Evolutionary conservation across 2,888 invertebrate species (phyloP), one percentile per base, ranked within the genome.

Genomic region (Spodoptera exigua): DNA sequence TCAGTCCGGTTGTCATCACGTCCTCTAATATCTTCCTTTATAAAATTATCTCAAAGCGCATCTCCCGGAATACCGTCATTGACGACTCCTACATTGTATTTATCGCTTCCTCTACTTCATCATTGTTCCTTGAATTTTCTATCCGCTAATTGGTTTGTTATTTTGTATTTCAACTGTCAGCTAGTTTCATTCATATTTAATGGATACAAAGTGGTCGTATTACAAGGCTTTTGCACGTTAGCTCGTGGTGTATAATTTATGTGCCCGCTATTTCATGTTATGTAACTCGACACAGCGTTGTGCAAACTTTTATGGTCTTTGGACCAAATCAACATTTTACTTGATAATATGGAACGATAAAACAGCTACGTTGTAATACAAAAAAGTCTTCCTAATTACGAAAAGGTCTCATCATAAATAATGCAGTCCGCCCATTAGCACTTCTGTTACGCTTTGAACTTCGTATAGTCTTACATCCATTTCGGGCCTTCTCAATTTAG

Each of bases 61-160:
- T 85, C 89, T 91, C 92, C 91, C 82, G 88, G 92, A 92, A 92
- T 83, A 84, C 76, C 83, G 76, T 74, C 80, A 82, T 75, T 73
- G 75, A 59, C 65, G 85, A 81, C 88, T 88, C 88, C 88, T 87
- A 86, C 84, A 81, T 79, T 73, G 81, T 89, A 93, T 93, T 93
- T 92, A 93, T 90, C 78, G 79, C 84, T 93, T 93, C 93, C 93
- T 89, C 77, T 79, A 84, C 78, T 76, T 73, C 76, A 76, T 82
- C 84, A 89, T 89, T 89, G 86, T 92, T 89, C 87, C 78, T 72
- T 72, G 61, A 70, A 61, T 59, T 56, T 67, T 65, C 41, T 43
- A 34, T 48, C 11, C 27, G 51, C 67, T 78, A 75, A 76, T 78
- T 75, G 46, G 65, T 52, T 45, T n/a, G 53, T 58, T 61, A 63